Evolutionary conservation across 2,113 vertebrate species (phyloP).

Genomic region (Willisornis vidua): DNA sequence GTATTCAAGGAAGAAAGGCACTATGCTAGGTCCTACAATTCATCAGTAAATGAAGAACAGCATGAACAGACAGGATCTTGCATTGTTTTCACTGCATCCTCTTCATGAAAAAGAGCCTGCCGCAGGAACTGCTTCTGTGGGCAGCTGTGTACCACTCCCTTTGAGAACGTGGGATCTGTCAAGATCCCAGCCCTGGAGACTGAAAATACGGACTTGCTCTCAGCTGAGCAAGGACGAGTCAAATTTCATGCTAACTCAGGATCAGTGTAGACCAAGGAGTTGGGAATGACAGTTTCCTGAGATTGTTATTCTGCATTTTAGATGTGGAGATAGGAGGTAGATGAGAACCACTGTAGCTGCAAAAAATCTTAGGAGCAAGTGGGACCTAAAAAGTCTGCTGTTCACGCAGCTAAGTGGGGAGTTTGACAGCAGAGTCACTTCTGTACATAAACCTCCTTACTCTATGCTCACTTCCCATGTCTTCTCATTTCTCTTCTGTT

Average conservation of each 20-base stretch:
- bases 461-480: background rate
- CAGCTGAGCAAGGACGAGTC: background rate
- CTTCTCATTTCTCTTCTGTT: background rate
- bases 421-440: background rate
- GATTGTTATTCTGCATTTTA: background rate
- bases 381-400: background rate
- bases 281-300: background rate
- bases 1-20: background rate
- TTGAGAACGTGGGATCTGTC: background rate
- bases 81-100: background rate
- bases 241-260: background rate
- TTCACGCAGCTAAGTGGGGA: background rate
- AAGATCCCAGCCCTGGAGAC: background rate
- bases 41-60: background rate
- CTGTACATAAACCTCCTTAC: background rate
- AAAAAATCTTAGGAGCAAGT: background rate
- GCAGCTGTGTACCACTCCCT: background rate
- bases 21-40: background rate
- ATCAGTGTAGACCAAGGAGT: background rate
- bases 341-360: background rate
- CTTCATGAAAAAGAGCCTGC: background rate
- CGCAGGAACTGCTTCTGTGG: background rate
- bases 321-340: background rate
- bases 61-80: background rate
- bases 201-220: background rate